Conservation (phyloP, 2,113 vertebrate species). For the Malurus cyaneus region DNA sequence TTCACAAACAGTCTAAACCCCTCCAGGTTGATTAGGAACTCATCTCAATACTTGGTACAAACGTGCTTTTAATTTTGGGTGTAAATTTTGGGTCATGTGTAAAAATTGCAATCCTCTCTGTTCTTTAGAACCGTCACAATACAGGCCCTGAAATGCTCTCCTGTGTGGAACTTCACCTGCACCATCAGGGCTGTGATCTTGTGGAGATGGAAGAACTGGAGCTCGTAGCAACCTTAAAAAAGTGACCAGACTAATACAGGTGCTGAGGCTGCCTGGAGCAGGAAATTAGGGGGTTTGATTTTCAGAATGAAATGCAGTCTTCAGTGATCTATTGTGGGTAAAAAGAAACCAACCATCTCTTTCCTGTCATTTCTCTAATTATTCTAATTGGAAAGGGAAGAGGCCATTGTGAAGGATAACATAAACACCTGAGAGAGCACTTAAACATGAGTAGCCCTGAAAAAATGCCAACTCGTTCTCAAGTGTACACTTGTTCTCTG, state of each 20-base stretch:
- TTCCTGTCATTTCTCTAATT: slow-evolving; percentile 40
- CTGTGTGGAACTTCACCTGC: background rate
- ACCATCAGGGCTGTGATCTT: background rate
- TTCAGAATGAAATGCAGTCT: background rate
- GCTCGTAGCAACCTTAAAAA: background rate
- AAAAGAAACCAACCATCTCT: slow-evolving; percentile 4
- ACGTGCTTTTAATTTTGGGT: background rate
- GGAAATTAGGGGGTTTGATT: background rate
- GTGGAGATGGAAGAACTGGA: background rate
- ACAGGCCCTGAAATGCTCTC: background rate
- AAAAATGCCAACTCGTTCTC: slow-evolving; percentile 44
- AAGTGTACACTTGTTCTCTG: slow-evolving; percentile 47
- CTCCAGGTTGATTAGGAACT: background rate
- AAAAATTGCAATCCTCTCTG: accelerated
- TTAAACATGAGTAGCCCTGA: slow-evolving; percentile 53
- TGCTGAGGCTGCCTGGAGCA: background rate
- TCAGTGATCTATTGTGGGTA: background rate
- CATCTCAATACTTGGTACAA: background rate
- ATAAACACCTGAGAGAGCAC: slow-evolving; percentile 61
- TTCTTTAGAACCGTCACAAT: background rate
- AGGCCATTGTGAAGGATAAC: slow-evolving; percentile 44
- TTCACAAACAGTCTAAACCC: background rate
- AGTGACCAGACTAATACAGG: background rate
- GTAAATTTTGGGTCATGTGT: background rate
- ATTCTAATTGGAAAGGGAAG: slow-evolving; percentile 62